These are phyloP conservation scores for Myopa tessellatipennis DNA, from an alignment of 2,888 invertebrate species.

Conservation along the genomic window DNA sequence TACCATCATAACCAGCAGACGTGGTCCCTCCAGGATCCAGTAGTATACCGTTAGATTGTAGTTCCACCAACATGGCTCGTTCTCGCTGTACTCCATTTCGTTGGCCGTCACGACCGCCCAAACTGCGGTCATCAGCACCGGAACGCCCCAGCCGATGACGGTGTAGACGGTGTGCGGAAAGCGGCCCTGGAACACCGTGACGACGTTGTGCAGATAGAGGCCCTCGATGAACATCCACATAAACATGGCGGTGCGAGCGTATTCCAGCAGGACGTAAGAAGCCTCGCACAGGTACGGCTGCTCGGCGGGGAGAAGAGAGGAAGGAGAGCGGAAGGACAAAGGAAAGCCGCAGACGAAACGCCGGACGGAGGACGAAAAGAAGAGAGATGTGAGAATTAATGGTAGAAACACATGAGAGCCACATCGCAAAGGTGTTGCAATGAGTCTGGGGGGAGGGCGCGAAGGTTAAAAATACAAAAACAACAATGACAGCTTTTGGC, in stretches of 20 bases:
- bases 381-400: too few relatives aligned
- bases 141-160: constrained; percentile 80
- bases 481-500: too few relatives aligned
- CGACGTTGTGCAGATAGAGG: constrained; percentile 85
- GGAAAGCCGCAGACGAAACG: not conserved
- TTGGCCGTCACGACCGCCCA: constrained; percentile 77
- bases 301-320: constrained; percentile 29
- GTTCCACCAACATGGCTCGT: constrained; percentile 78
- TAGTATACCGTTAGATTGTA: constrained; percentile 84
- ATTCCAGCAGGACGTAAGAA: constrained; percentile 85
- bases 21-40: constrained; percentile 92
- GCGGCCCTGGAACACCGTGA: constrained; percentile 78
- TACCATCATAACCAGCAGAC: constrained; percentile 83
- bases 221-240: constrained; percentile 99
- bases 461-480: too few relatives aligned
- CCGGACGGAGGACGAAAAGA: not conserved
- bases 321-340: not conserved
- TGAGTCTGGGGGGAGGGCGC: too few relatives aligned
- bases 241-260: constrained; percentile 89
- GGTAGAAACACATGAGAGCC: not conserved
- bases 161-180: constrained; percentile 73
- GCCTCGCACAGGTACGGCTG: constrained; percentile 85
- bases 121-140: constrained; percentile 74
- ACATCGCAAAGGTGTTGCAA: too few relatives aligned
- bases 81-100: constrained; percentile 65